Conservation (phyloP, 2,797 vertebrate genomes). For the Hemitrygon akajei region DNA sequence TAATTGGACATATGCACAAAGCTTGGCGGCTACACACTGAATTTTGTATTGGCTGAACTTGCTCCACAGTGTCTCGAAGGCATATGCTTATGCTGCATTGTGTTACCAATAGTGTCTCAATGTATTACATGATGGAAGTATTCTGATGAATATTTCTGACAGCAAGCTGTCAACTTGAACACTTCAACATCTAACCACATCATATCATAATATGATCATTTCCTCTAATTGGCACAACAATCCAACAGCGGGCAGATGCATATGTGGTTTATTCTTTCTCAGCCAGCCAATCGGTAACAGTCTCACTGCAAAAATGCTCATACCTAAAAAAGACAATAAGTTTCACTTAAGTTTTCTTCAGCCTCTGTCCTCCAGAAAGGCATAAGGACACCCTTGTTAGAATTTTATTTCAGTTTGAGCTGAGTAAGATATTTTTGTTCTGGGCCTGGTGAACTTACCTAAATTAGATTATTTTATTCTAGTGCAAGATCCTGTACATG, state of each 20-base stretch:
- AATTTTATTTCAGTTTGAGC: neutral
- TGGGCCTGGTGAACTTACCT: neutral
- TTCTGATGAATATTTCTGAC: constrained; percentile 1
- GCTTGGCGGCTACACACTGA: neutral
- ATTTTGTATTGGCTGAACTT: neutral
- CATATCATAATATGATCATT: constrained; percentile 20
- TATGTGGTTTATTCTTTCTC: neutral
- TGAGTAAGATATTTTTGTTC: neutral
- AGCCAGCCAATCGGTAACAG: neutral
- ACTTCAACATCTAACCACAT: constrained; percentile 19
- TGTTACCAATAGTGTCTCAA: constrained; percentile 27
- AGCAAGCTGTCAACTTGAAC: constrained; percentile 22
- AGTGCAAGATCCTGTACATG: too few relatives aligned
- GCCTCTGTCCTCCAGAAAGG: too few relatives aligned
- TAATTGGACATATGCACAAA: neutral
- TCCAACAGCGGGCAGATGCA: neutral
- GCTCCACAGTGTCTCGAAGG: neutral
- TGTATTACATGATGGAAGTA: constrained; percentile 13
- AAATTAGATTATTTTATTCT: neutral
- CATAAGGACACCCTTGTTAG: neutral
- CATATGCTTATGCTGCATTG: constrained; percentile 36
- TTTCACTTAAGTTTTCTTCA: neutral
- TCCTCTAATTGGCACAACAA: neutral
- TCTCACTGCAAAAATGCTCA: neutral
- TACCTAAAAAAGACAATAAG: neutral